Base-by-base conservation (phyloP, 2,888 invertebrate species). In the Aphidoletes aphidimyza region DNA sequence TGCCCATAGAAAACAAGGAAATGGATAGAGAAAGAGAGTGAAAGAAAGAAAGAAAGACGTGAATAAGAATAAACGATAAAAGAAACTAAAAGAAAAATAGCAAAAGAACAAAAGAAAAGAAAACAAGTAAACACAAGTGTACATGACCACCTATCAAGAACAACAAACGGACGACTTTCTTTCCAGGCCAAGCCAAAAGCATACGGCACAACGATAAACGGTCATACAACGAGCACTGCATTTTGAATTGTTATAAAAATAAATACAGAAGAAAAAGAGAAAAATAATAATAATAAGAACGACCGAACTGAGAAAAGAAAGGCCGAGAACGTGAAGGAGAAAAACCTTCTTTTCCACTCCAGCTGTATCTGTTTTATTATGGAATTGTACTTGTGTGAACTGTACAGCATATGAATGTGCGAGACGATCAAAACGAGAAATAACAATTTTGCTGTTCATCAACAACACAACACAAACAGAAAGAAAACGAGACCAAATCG, bases 61-160 rank as follows among this genome's bases (percentile, higher is more conserved):
- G 34, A 69, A 14, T 26, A 22, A 30, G 14, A 30, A 11, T 14
- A 30, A 69, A 69, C 30, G 30, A n/a, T 2, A 69, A 30, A 30
- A 69, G 1, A 69, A 26, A 5, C 22, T 22, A 1, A 6, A 11
- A 54, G 26, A 26, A 54, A 54, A 69, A 34, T 9, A 11, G n/a
- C n/a, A 30, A 69, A 30, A 69, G 30, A 69, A 34, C 14, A n/a
- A 14, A 69, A 69, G 5, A 69, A 69, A 69, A 69, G 34, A 26
- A 69, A 69, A 69, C 69, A 69, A 69, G 17, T 69, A 69, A 69
- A 69, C 69, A 69, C 69, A 69, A 69, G 81, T 81, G 81, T 81
- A 81, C 81, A 81, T 81, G 81, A 81, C 81, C 81, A 81, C 81
- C 81, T 81, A 81, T 81, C 81, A 37, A 81, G 81, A 81, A 81